Conservation (phyloP, 2,797 vertebrate genomes). For the Mormyrops boulengeri region DNA sequence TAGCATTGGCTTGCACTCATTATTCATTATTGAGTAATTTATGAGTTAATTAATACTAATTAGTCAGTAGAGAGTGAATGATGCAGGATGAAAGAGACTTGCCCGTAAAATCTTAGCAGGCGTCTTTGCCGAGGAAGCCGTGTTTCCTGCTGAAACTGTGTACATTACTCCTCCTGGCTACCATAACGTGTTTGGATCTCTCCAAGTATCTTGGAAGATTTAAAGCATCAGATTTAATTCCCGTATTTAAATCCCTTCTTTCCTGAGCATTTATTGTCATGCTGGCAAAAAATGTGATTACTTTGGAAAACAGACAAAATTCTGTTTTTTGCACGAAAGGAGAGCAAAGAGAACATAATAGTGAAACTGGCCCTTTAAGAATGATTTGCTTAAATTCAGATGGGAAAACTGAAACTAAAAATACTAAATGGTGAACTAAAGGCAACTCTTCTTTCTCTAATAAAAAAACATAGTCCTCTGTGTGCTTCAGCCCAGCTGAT, state of each 20-base stretch:
- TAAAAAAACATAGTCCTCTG: background rate
- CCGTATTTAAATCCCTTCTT: background rate
- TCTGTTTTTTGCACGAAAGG: background rate
- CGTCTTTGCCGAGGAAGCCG: background rate
- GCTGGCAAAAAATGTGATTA: background rate
- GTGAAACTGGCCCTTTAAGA: background rate
- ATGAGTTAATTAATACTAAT: constrained; percentile 1
- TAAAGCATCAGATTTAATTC: background rate
- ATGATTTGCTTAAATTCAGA: background rate
- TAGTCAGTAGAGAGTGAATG: background rate
- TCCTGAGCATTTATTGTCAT: background rate
- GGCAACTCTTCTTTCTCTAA: background rate
- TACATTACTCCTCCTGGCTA: background rate
- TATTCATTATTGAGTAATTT: background rate
- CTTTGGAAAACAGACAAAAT: background rate
- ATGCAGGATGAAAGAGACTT: background rate
- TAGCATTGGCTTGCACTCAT: background rate
- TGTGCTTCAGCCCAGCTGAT: constrained; percentile 10
- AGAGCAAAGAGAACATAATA: background rate
- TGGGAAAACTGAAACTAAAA: background rate
- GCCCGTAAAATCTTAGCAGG: background rate
- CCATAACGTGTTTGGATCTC: background rate
- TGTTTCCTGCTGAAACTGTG: background rate
- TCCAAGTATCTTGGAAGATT: background rate
- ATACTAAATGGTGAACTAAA: background rate